Evolutionary conservation across 2,113 vertebrate species (phyloP).

Genomic region (Actenoides lindsayi): DNA sequence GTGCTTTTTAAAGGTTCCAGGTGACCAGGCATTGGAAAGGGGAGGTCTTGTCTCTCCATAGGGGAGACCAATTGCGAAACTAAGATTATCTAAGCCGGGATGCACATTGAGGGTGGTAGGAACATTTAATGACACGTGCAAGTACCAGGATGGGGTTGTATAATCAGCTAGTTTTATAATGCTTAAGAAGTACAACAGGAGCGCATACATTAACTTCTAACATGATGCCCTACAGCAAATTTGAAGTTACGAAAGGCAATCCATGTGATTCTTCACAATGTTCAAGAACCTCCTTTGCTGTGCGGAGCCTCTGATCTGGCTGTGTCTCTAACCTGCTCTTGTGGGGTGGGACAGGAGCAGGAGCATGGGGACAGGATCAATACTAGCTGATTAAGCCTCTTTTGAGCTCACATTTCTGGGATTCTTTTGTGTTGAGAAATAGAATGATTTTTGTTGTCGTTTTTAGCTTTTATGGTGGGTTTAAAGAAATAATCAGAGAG

Average conservation of each 20-base stretch:
- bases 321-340: neutral
- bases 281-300: neutral
- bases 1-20: constrained; percentile 60
- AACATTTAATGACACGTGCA: constrained; percentile 7
- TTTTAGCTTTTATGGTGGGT: neutral
- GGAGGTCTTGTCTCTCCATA: neutral
- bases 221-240: constrained; percentile 48
- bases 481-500: neutral
- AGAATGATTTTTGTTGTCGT: neutral
- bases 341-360: neutral
- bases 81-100: constrained; percentile 51
- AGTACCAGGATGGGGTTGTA: constrained; percentile 16
- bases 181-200: neutral
- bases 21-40: constrained; percentile 9
- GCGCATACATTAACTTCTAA: neutral
- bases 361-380: neutral
- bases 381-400: neutral
- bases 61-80: constrained; percentile 47
- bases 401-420: neutral
- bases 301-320: neutral
- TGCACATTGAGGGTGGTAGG: neutral
- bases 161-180: constrained; percentile 66
- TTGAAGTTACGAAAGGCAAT: constrained; percentile 41
- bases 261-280: neutral
- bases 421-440: neutral